These are phyloP conservation scores for Eudyptes chrysolophus DNA, from an alignment of 2,113 vertebrate genomes.

Conservation along the genomic window DNA sequence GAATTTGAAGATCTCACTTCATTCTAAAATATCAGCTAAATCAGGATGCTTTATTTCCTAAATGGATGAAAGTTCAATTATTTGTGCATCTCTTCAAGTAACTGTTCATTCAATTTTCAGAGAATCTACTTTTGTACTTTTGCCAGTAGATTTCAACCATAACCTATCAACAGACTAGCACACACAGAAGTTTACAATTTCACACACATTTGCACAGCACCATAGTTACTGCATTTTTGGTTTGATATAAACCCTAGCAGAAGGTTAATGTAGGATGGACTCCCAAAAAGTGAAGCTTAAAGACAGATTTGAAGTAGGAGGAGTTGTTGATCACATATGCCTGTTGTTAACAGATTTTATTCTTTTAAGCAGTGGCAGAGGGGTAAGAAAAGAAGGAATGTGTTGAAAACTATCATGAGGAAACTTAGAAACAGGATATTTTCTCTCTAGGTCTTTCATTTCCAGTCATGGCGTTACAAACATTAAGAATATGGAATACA, in stretches of 20 bases:
- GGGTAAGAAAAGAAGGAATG: neutral
- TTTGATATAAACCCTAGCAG: conserved; percentile 44
- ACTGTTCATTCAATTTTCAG: neutral
- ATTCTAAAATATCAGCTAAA: neutral
- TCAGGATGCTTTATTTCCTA: neutral
- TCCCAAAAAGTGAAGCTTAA: conserved; percentile 34
- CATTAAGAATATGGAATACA: neutral
- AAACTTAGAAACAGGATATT: neutral
- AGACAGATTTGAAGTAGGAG: conserved; percentile 66
- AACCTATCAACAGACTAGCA: neutral
- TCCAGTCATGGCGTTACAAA: neutral
- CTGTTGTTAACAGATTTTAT: conserved; percentile 54
- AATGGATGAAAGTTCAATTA: neutral
- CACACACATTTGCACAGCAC: neutral
- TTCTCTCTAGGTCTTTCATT: neutral
- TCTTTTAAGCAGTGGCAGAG: conserved; percentile 30
- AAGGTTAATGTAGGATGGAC: conserved; percentile 61
- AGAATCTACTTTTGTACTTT: neutral
- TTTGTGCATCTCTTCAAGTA: neutral
- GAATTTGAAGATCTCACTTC: neutral
- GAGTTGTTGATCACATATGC: conserved; percentile 58
- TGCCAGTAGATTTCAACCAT: conserved; percentile 41
- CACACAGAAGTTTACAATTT: neutral
- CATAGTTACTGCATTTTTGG: neutral
- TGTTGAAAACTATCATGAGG: neutral